Conservation (phyloP, 1,140 invertebrate species). For the Hesperophylax magnus region DNA sequence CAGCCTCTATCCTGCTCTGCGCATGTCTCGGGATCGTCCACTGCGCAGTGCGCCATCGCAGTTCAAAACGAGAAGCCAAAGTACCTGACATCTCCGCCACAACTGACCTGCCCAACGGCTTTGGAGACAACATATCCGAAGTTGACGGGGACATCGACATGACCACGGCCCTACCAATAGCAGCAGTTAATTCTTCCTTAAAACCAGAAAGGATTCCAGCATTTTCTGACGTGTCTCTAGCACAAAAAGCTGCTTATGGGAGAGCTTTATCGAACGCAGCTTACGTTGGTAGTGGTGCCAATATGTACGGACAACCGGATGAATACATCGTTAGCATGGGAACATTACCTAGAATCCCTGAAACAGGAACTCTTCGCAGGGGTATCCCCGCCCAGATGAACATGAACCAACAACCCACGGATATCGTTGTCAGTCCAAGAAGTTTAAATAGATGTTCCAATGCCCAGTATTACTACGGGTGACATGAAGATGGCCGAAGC, state of each 20-base stretch:
- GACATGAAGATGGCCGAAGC: constrained; percentile 67
- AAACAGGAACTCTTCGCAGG: constrained; percentile 66
- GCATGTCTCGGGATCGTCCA: constrained; percentile 62
- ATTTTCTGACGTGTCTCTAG: constrained; percentile 65
- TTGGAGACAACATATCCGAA: constrained; percentile 71
- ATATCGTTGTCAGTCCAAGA: constrained; percentile 67
- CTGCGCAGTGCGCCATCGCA: constrained; percentile 62
- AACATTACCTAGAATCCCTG: constrained; percentile 66
- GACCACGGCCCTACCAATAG: constrained; percentile 66
- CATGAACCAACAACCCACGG: constrained; percentile 67
- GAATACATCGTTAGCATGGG: constrained; percentile 63
- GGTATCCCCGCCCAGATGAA: constrained; percentile 67
- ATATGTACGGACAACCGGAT: constrained; percentile 70
- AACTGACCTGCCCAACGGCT: constrained; percentile 69
- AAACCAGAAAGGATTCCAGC: constrained; percentile 66
- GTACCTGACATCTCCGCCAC: constrained; percentile 69
- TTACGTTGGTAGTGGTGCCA: constrained; percentile 66
- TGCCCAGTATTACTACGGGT: constrained; percentile 71
- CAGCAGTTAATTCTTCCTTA: constrained; percentile 64
- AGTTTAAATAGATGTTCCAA: constrained; percentile 71
- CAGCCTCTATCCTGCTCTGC: constrained; percentile 60
- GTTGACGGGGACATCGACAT: constrained; percentile 71
- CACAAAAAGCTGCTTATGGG: constrained; percentile 67
- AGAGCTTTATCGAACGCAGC: constrained; percentile 68
- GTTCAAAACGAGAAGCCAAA: constrained; percentile 63